Evolutionary conservation across 2,888 invertebrate genomes (phyloP).

Genomic region (Drosophila rubida): DNA sequence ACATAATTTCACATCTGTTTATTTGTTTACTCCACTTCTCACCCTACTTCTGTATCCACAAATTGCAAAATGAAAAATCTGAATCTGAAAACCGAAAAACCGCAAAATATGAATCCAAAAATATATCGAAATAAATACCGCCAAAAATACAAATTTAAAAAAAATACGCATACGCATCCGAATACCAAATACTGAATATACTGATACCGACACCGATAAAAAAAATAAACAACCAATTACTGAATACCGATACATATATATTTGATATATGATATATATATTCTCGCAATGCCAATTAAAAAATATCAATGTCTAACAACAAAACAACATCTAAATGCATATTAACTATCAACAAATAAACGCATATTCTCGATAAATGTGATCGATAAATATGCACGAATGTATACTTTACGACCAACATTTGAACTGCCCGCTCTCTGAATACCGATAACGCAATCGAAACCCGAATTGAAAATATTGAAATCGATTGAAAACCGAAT

Average conservation of each 20-base stretch:
- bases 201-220: background rate
- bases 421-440: conserved; percentile 47
- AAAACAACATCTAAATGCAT: conserved; percentile 26
- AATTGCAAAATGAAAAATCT: conserved; percentile 73
- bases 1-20: conserved; percentile 84
- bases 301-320: conserved; percentile 7
- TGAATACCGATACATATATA: conserved; percentile 27
- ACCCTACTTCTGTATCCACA: conserved; percentile 81
- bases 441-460: conserved; percentile 20
- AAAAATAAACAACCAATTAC: background rate
- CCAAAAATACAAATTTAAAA: conserved; percentile 22
- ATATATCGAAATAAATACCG: conserved; percentile 19
- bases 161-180: conserved; percentile 47
- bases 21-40: conserved; percentile 85
- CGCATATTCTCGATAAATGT: conserved; percentile 30
- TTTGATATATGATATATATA: conserved; percentile 36
- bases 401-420: conserved; percentile 8
- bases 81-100: conserved; percentile 42
- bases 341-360: conserved; percentile 27
- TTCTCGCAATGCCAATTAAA: conserved; percentile 51
- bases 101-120: conserved; percentile 25
- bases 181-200: conserved; percentile 41
- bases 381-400: conserved; percentile 16
- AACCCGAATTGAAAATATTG: conserved; percentile 23
- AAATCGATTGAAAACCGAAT: conserved; percentile 20